Evolutionary conservation across 2,888 invertebrate genomes (phyloP), one percentile per base, ranked within the genome.

Genomic region (Cheilosia variabilis): DNA sequence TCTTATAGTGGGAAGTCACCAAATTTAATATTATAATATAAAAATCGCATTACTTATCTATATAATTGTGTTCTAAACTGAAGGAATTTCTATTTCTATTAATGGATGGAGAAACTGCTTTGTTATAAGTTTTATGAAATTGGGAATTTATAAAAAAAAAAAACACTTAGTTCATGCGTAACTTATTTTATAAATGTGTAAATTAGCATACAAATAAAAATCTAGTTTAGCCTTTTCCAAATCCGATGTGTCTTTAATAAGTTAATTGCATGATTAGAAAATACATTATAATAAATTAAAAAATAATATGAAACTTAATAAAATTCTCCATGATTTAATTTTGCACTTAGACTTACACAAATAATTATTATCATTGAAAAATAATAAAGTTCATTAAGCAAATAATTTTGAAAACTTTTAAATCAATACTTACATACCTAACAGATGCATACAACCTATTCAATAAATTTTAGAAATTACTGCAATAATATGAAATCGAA

Each of bases 221-320:
- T 37, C 24, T 80, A 80, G 60, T 75, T 76, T 75, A 84, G 84
- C 84, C 84, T 84, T 84, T 76, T 86, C 81, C 72, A 81, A 86
- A 86, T 86, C 86, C 86, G 72, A 86, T 81, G 86, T 86, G 86
- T 86, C 86, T 86, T 86, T 86, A 43, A 68, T 86, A 71, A 81
- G 71, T 72, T 76, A 81, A 80, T 81, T 86, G 72, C 84, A 84
- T 84, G 53, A 71, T 60, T 69, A 76, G 69, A 75, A 65, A 43
- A 52, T 60, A 76, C n/a, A 77, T 31, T 37, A 31, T 45, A 52
- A 55, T 7, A 75, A 45, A 41, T 9, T 27, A 50, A 55, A 63
- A 22, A 17, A 53, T 15, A 71, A 72, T 31, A 60, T 24, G 9
- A 52, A 24, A 24, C 34, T 63, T 41, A 58, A 43, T 60, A 57